A percentile compares a stretch with the other conserved stretches of the same genome.
phyloP scores from a whole-genome alignment of 1,140 invertebrate genomes.

The Octopus sinensis region DNA sequence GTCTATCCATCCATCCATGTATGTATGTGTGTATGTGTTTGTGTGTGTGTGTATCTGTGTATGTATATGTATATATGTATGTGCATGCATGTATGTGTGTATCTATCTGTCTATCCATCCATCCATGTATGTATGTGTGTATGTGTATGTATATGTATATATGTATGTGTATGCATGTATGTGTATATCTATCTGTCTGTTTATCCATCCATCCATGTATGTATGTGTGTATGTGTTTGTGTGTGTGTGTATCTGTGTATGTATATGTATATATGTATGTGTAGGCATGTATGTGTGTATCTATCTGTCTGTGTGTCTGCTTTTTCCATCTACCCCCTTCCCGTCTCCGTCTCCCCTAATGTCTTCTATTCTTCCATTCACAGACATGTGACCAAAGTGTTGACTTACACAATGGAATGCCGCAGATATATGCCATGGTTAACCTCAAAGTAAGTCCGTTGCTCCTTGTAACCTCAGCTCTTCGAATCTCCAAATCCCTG shows the following conservation, averaged over 20 bases:
- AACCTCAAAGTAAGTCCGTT: too few species aligned
- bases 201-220: not conserved
- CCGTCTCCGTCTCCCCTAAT: too few species aligned
- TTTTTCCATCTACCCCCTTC: too few species aligned
- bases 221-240: not conserved
- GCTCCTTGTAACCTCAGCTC: too few species aligned
- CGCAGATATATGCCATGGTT: too few species aligned
- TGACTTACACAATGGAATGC: too few species aligned
- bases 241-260: not conserved
- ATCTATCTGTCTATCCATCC: not conserved
- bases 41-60: not conserved
- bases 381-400: too few species aligned
- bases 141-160: not conserved
- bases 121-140: not conserved
- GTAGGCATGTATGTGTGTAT: too few species aligned
- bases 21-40: not conserved
- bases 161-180: not conserved
- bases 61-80: not conserved
- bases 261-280: too few species aligned
- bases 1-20: not conserved
- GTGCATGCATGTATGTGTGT: not conserved
- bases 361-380: too few species aligned
- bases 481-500: too few species aligned
- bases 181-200: not conserved
- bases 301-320: too few species aligned